Percentiles rank a stretch among this genome's conserved stretches.
These are phyloP conservation scores for Spodoptera litura DNA, from an alignment of 1,140 invertebrate species.

Conservation along the genomic window DNA sequence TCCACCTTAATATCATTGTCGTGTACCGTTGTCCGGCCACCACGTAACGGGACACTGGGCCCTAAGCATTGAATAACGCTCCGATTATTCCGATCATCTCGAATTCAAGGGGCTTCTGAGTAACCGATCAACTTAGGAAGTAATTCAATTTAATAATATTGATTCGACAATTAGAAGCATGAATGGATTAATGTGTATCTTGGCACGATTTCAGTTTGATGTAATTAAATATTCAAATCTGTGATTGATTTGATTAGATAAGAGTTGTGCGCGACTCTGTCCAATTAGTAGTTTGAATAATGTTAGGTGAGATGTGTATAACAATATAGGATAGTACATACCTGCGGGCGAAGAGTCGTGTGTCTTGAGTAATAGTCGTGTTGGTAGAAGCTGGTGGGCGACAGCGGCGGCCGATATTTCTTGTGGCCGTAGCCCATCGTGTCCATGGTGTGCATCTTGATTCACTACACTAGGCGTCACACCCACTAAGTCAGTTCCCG, in stretches of 20 bases:
- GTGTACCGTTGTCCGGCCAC: conserved; percentile 58
- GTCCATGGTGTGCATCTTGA: conserved; percentile 84
- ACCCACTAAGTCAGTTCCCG: conserved; percentile 34
- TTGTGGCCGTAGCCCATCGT: conserved; percentile 84
- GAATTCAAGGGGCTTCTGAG: conserved; percentile 12
- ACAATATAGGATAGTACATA: conserved; percentile 53
- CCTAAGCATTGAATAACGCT: conserved; percentile 51
- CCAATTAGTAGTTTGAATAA: too few relatives aligned
- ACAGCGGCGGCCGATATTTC: conserved; percentile 82
- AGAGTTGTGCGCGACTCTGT: neutral
- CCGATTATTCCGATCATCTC: conserved; percentile 49
- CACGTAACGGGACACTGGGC: conserved; percentile 56
- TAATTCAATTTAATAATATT: conserved; percentile 2
- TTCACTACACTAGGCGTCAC: conserved; percentile 58
- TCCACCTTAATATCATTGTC: conserved; percentile 58
- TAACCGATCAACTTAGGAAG: neutral
- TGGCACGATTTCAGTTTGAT: conserved; percentile 5
- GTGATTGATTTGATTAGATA: neutral
- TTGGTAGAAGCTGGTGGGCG: conserved; percentile 82
- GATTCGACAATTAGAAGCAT: neutral
- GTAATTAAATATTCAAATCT: conserved; percentile 2
- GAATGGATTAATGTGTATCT: conserved; percentile 8
- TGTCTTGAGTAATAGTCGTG: conserved; percentile 81
- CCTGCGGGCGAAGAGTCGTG: conserved; percentile 83
- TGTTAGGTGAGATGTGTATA: neutral